Evolutionary conservation across 2,113 vertebrate genomes (phyloP).

Genomic region (Rhinopomastus cyanomelas): DNA sequence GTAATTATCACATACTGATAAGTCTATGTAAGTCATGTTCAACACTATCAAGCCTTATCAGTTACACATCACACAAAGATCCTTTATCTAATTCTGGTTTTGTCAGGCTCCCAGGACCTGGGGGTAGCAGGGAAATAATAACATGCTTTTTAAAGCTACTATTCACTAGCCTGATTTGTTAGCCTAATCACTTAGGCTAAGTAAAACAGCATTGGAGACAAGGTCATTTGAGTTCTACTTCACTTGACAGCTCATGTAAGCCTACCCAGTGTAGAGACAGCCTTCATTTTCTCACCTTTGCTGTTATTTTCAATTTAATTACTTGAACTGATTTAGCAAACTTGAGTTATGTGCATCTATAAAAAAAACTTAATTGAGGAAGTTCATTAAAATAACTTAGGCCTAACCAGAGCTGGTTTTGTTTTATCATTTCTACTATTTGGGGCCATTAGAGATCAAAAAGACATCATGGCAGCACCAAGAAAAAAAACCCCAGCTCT

Average conservation of each 20-base stretch:
- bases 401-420: background rate
- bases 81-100: background rate
- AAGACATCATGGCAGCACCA: accelerated
- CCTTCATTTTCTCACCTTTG: background rate
- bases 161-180: background rate
- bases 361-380: background rate
- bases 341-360: background rate
- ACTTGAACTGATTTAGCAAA: background rate
- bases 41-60: background rate
- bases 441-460: background rate
- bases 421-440: background rate
- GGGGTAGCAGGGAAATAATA: accelerated
- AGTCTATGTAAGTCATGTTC: background rate
- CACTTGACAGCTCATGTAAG: background rate
- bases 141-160: background rate
- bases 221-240: background rate
- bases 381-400: background rate
- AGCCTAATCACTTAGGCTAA: background rate
- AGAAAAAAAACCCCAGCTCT: accelerated
- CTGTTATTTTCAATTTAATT: background rate
- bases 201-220: background rate
- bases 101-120: background rate
- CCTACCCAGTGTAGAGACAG: background rate
- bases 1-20: background rate
- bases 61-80: background rate